Conservation (phyloP, 1,140 invertebrate species). For the Aphaenogaster rudis region DNA sequence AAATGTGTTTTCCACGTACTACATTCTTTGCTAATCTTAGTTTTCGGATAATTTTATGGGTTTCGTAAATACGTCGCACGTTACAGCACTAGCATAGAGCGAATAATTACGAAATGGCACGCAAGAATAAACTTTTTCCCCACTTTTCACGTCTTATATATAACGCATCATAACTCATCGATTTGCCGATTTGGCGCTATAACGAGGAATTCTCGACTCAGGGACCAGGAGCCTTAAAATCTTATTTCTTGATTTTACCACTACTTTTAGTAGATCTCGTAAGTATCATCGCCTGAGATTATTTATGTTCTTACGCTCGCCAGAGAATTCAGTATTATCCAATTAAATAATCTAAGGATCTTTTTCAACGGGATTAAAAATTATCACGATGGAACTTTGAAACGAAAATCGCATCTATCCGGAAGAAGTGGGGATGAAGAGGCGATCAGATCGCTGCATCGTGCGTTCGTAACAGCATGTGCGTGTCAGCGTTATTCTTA, state of each 20-base stretch:
- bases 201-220: too few relatives aligned
- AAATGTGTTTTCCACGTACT: too few relatives aligned
- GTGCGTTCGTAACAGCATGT: constrained; percentile 72
- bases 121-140: too few relatives aligned
- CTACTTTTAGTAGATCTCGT: background rate
- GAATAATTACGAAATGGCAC: too few relatives aligned
- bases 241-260: background rate
- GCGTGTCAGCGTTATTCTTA: constrained; percentile 85
- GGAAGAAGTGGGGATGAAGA: background rate
- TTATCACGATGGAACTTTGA: constrained; percentile 6
- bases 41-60: too few relatives aligned
- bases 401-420: constrained; percentile 21
- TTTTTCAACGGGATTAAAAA: constrained; percentile 3
- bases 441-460: constrained; percentile 22
- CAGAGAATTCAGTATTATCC: background rate
- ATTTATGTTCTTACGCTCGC: background rate
- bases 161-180: too few relatives aligned
- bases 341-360: background rate
- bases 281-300: background rate
- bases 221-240: background rate
- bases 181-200: too few relatives aligned
- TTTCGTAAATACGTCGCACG: too few relatives aligned
- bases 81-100: too few relatives aligned
- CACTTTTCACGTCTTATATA: too few relatives aligned
- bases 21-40: too few relatives aligned